These are phyloP conservation scores for Stigmatopora argus DNA, from an alignment of 2,113 vertebrate genomes.

Conservation along the genomic window DNA sequence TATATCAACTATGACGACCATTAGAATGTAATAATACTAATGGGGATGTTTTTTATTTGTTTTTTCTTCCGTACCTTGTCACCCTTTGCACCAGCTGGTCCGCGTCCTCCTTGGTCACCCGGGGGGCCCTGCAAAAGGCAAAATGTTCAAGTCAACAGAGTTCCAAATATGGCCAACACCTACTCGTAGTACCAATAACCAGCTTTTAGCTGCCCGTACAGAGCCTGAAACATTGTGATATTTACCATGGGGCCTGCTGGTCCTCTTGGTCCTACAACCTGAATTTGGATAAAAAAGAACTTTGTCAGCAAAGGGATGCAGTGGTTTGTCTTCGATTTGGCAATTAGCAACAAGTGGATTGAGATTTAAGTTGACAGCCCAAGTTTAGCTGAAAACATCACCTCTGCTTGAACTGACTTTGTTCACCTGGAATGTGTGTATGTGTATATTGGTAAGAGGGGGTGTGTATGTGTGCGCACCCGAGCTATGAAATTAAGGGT, in stretches of 20 bases:
- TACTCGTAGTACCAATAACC: neutral
- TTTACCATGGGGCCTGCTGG: conserved; percentile 86
- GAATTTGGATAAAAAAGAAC: conserved; percentile 19
- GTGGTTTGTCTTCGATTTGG: neutral
- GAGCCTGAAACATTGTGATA: neutral
- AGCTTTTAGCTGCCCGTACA: neutral
- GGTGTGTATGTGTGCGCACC: conserved; percentile 33
- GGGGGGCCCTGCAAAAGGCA: conserved; percentile 75
- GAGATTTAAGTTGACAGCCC: conserved; percentile 40
- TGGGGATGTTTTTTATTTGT: neutral
- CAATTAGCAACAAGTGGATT: conserved; percentile 13
- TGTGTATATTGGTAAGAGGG: conserved; percentile 17
- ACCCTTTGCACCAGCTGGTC: conserved; percentile 82
- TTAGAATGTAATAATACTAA: neutral
- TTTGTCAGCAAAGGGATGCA: conserved; percentile 1
- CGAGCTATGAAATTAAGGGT: conserved; percentile 31
- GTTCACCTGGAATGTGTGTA: conserved; percentile 36
- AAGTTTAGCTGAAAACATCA: conserved; percentile 33
- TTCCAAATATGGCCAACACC: neutral
- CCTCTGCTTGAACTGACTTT: conserved; percentile 36
- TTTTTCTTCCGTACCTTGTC: conserved; percentile 74
- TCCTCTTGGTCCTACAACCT: conserved; percentile 89
- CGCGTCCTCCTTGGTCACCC: conserved; percentile 85
- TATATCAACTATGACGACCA: neutral
- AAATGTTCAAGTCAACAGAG: conserved; percentile 16